A percentile compares a stretch with the other conserved stretches of the same genome.
phyloP scores from a whole-genome alignment of 2,888 invertebrate genomes.

The Neoaliturus tenellus region DNA sequence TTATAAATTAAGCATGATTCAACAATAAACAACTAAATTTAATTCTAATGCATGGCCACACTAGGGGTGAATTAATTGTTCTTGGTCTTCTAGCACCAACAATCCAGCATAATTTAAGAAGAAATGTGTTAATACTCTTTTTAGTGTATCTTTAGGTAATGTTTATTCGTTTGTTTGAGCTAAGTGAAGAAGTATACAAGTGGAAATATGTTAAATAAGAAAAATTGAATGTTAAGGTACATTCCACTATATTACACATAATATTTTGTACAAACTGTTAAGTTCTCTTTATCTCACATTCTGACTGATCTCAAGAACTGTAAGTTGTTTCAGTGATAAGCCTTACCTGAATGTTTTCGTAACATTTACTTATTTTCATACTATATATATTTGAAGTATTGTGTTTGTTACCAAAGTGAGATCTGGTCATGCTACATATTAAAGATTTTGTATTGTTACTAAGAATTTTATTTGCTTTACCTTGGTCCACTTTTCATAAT shows the following conservation, averaged over 20 bases:
- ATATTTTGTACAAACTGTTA: not conserved
- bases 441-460: conserved; percentile 21
- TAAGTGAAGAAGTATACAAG: no score
- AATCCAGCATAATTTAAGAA: no score
- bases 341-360: not conserved
- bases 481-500: no score
- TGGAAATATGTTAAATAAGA: no score
- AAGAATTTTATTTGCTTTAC: not conserved
- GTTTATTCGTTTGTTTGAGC: no score
- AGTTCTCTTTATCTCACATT: not conserved
- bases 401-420: conserved; percentile 34
- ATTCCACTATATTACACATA: not conserved
- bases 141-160: no score
- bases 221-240: not conserved
- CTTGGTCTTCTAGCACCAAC: no score
- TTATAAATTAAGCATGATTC: no score
- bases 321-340: not conserved
- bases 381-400: not conserved
- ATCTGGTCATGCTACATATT: conserved; percentile 11
- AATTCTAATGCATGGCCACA: no score
- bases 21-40: no score
- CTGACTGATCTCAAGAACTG: not conserved
- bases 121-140: no score
- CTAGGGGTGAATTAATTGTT: no score
- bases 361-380: not conserved